phyloP scores from a whole-genome alignment of 2,797 vertebrate species.

The Tokudaia tokunoshimensis region DNA sequence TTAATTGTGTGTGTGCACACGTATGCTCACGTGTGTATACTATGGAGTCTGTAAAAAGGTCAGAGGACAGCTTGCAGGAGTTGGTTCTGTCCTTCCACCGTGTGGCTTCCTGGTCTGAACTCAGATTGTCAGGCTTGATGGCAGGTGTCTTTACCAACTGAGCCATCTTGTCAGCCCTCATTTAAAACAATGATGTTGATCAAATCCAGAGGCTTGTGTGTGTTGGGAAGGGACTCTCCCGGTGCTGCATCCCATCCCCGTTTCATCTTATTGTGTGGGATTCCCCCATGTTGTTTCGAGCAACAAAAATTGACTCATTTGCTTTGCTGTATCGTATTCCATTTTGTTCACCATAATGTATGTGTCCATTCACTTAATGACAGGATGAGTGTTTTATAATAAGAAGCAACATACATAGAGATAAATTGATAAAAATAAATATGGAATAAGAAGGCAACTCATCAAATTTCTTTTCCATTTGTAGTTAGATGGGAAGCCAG shows the following conservation, averaged over 20 bases:
- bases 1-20: background rate
- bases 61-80: background rate
- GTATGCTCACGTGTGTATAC: background rate
- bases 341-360: background rate
- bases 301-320: constrained; percentile 4
- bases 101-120: background rate
- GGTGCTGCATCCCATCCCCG: background rate
- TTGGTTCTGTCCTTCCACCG: background rate
- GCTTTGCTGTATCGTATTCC: constrained; percentile 48
- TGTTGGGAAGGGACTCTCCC: background rate
- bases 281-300: background rate
- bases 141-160: background rate
- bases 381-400: background rate
- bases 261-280: background rate
- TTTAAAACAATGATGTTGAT: background rate
- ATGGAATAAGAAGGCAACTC: constrained; percentile 55
- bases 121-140: background rate
- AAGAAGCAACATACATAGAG: background rate
- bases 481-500: background rate
- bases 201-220: background rate
- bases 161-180: background rate
- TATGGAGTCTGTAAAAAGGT: background rate
- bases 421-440: constrained; percentile 12
- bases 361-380: background rate
- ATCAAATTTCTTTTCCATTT: background rate